Evolutionary conservation across 2,113 vertebrate genomes (phyloP), one percentile per base, ranked within the genome.

Genomic region (Lontra canadensis): DNA sequence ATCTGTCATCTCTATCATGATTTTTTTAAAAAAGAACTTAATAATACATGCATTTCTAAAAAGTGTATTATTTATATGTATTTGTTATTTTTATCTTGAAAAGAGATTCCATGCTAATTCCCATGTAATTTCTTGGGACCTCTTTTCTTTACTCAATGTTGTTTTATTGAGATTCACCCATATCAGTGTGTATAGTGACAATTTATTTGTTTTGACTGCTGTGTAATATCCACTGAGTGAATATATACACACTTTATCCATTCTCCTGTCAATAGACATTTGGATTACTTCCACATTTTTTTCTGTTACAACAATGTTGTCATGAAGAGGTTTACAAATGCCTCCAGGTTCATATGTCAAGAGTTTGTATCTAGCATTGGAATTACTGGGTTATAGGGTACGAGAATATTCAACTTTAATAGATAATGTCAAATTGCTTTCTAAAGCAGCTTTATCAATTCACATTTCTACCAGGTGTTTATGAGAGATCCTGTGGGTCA

Each of bases 61-160:
- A 94, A 39, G 47, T 21, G 44, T 57, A 80, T 82, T 69, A 78
- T 89, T 86, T 85, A 49, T 78, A 47, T 18, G 42, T 78, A 23
- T 82, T 92, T 82, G 36, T 80, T 89, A 87, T 87, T 94, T 96
- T 97, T 96, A 94, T 90, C 18, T 84, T 84, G 42, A 84, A 96
- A 76, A 63, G 13, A 20, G 17, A 12, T 21, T 79, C 20, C 42
- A 52, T 80, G 31, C 17, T 80, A 69, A 61, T 61, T 61, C 59
- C 59, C 59, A 67, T 74, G 10, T 85, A 31, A 71, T 81, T 90
- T 96, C 90, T 82, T 92, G 49, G 76, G n/a, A 88, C 3, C 36
- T 57, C 95, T 96, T 79, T 14, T 15, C 87, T 76, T 87, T 83
- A 86, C 25, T 92, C n/a, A 90, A 69, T 23, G 42, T 92, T 89